Conservation (phyloP, 2,113 vertebrate species). For the Nestor notabilis region DNA sequence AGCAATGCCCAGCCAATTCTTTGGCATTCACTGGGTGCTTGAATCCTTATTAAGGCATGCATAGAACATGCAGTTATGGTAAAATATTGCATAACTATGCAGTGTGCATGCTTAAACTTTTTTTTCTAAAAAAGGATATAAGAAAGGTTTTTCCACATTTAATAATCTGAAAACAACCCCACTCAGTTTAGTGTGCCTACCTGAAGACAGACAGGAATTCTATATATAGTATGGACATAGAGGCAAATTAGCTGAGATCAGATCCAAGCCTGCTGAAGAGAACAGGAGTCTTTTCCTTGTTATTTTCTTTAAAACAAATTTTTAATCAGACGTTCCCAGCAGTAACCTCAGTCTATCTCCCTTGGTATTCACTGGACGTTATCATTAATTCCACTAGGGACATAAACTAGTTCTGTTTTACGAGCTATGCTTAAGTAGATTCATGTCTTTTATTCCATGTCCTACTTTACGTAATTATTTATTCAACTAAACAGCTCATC, state of each 20-base stretch:
- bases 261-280: neutral
- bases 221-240: neutral
- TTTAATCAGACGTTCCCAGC: neutral
- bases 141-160: neutral
- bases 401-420: neutral
- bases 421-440: neutral
- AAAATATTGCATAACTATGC: neutral
- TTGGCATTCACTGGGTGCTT: neutral
- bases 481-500: neutral
- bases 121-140: neutral
- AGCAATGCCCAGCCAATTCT: neutral
- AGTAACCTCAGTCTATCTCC: neutral
- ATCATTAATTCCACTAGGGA: neutral
- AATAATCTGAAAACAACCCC: neutral
- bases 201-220: neutral
- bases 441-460: neutral
- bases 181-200: neutral
- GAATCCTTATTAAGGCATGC: neutral
- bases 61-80: neutral
- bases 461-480: slow-evolving; percentile 31
- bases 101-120: neutral
- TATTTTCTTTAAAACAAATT: neutral
- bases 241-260: neutral
- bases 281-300: neutral
- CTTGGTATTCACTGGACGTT: neutral